Percentiles rank a stretch among this genome's conserved stretches.
phyloP scores from a whole-genome alignment of 2,888 invertebrate species.

The Taenaris catops region DNA sequence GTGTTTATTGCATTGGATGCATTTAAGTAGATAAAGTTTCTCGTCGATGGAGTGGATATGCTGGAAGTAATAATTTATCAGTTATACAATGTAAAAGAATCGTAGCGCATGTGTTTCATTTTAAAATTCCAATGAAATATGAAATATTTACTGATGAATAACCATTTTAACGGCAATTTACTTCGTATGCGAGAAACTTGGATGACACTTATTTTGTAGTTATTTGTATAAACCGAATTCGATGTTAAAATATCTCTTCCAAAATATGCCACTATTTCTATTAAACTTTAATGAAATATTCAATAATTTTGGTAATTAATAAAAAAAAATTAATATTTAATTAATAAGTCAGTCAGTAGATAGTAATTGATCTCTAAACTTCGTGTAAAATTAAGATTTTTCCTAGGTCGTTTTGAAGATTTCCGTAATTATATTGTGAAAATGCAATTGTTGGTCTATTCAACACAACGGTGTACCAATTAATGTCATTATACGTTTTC shows the following conservation, averaged over 20 bases:
- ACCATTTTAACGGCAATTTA: no score
- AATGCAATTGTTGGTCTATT: no score
- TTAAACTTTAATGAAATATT: conserved; percentile 35
- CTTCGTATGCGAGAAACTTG: conserved; percentile 18
- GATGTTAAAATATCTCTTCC: conserved; percentile 65
- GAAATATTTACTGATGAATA: no score
- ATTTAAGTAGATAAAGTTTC: conserved; percentile 25
- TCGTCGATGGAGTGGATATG: conserved; percentile 11
- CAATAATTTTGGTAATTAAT: conserved; percentile 21
- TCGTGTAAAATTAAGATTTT: no score
- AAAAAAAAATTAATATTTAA: conserved; percentile 17
- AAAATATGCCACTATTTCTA: conserved; percentile 68
- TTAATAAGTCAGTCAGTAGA: conserved; percentile 15
- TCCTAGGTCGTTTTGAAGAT: no score
- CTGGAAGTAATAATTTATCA: no score
- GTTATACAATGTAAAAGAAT: no score
- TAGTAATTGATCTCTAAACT: conserved; percentile 16
- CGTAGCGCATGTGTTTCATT: no score
- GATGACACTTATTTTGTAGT: conserved; percentile 43
- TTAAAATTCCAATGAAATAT: no score
- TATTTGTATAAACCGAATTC: conserved; percentile 59
- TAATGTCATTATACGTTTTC: no score
- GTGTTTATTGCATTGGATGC: conserved; percentile 58
- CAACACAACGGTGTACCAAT: no score
- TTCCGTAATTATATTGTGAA: no score